Base-by-base conservation (phyloP, 2,113 vertebrate genomes). In the Thunnus maccoyii region DNA sequence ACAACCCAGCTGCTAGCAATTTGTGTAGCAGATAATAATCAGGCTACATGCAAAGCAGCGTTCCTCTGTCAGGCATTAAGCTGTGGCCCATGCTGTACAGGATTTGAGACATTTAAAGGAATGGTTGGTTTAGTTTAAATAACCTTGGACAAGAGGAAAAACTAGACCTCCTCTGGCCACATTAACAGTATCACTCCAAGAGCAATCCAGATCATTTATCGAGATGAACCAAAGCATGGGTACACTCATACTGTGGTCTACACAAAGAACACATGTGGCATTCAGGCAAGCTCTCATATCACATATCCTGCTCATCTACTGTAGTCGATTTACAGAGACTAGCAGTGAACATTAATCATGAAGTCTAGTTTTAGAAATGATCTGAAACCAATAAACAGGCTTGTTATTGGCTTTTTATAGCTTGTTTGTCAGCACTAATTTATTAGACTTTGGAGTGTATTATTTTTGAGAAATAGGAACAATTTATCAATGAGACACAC, bases 1-100 rank as follows among this genome's bases (percentile, higher is more conserved):
- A 96, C 88, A 93, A 93, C 41, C 89, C 96, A 98, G 96, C 96
- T 98, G 96, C 93, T 96, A 97, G 95, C 95, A 97, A 97, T 97
- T 97, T 97, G 85, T 95, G 88, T 83, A 86, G 91, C 95, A 96
- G 96, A 97, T 96, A 97, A 96, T 97, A 96, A 96, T 96, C 95
- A 94, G 93, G 91, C 94, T 95, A 94, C 94, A 95, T 95, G 96
- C 95, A 96, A 97, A 96, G 93, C 88, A 94, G 92, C 92, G 92
- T 95, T 96, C 93, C 94, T 96, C 86, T 87, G 94, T 95, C 91
- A 92, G 93, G 86, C 93, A 93, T 88, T 85, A 91, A 83, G 80
- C 91, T 86, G 86, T 80, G 86, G 90, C 65, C 84, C 86, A 83
- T 73, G 92, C 91, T 93, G 84, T 74, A 88, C 82, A 84, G 88